phyloP scores from a whole-genome alignment of 2,888 invertebrate genomes.

The Phlogophora meticulosa region DNA sequence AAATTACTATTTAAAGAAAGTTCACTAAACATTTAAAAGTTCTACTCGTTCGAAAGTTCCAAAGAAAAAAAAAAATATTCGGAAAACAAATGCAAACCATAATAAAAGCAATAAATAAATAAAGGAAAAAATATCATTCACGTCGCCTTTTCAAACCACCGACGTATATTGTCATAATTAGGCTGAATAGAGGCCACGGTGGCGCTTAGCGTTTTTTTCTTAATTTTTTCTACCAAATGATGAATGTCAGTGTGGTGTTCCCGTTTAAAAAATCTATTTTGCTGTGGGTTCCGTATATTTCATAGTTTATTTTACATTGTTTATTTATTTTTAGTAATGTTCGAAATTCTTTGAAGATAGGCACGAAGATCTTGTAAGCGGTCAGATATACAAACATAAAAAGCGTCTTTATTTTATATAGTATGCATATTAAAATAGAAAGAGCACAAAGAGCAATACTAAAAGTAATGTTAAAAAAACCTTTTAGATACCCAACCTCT shows the following conservation, averaged over 20 bases:
- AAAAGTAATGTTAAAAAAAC: too few relatives aligned
- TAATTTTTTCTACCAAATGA: constrained; percentile 70
- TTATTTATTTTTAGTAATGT: neutral
- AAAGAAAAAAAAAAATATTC: constrained; percentile 1
- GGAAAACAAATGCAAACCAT: constrained; percentile 61
- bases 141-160: constrained; percentile 79
- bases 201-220: constrained; percentile 82
- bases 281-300: constrained; percentile 41
- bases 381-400: too few relatives aligned
- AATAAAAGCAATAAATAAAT: constrained; percentile 82
- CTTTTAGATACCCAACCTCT: too few relatives aligned
- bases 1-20: too few relatives aligned
- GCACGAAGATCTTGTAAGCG: too few relatives aligned
- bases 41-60: neutral
- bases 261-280: constrained; percentile 40
- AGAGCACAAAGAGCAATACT: too few relatives aligned
- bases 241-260: constrained; percentile 65
- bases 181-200: constrained; percentile 65
- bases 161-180: constrained; percentile 90
- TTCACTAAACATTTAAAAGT: neutral
- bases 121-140: constrained; percentile 66
- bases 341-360: neutral
- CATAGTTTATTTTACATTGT: neutral
- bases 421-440: too few relatives aligned
- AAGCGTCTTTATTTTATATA: too few relatives aligned